phyloP scores from a whole-genome alignment of 2,888 invertebrate genomes.

The Parascotia fuliginaria region DNA sequence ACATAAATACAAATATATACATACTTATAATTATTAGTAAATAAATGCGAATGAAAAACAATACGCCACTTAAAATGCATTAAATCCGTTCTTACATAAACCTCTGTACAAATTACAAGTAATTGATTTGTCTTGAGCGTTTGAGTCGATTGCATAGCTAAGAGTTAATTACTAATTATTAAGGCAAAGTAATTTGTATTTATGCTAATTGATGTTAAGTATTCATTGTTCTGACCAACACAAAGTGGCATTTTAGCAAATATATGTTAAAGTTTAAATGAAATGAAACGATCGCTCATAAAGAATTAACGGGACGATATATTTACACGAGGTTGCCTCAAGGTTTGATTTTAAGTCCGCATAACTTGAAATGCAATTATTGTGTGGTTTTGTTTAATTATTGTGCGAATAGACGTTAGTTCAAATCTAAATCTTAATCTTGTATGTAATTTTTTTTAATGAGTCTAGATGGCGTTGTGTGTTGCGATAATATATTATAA shows the following conservation, averaged over 20 bases:
- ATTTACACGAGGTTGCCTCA: neutral
- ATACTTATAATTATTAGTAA: no score
- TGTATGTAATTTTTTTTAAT: no score
- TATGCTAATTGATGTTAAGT: constrained; percentile 6
- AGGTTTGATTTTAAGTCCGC: constrained; percentile 1
- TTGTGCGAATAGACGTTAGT: no score
- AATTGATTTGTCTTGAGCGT: constrained; percentile 4
- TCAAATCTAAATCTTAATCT: no score
- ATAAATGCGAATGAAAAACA: neutral
- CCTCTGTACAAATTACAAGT: neutral
- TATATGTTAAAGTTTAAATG: neutral
- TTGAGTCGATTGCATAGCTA: constrained; percentile 5
- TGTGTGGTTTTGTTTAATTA: neutral
- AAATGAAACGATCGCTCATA: constrained; percentile 4
- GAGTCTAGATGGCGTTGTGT: no score
- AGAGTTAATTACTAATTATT: constrained; percentile 11
- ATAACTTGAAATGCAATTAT: neutral
- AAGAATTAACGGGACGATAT: constrained; percentile 1
- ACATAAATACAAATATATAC: neutral
- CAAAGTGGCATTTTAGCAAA: neutral
- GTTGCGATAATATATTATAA: no score
- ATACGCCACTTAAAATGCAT: neutral
- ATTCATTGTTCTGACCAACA: constrained; percentile 11
- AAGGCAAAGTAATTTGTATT: constrained; percentile 3
- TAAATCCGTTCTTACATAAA: neutral